A percentile compares a stretch with the other conserved stretches of the same genome.
Evolutionary conservation across 2,888 invertebrate genomes (phyloP).

Genomic region (Cephus pygmeus): DNA sequence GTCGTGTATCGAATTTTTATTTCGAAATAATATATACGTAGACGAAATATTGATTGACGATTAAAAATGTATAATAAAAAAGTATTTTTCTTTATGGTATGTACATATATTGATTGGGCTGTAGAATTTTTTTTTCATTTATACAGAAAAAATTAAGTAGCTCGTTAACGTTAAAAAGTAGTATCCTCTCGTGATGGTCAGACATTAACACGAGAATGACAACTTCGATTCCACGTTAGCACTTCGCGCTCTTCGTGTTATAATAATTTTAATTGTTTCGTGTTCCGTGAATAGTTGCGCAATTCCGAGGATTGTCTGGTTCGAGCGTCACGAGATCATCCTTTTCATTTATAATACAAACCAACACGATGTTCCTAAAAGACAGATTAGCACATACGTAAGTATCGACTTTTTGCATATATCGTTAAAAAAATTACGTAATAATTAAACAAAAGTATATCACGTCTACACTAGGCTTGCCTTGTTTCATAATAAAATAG

Average conservation of each 20-base stretch:
- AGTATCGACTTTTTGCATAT: neutral
- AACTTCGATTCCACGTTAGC: conserved; percentile 6
- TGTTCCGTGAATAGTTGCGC: conserved; percentile 17
- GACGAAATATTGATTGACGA: no score
- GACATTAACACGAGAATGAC: neutral
- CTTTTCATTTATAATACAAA: neutral
- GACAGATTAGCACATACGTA: no score
- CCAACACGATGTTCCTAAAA: no score
- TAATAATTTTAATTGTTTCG: conserved; percentile 25
- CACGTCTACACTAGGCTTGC: no score
- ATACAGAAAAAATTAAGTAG: neutral
- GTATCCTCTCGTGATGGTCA: neutral
- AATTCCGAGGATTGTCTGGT: neutral
- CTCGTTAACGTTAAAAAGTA: neutral
- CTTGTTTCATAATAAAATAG: no score
- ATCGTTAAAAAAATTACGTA: no score
- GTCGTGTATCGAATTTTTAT: no score
- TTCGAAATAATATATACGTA: no score
- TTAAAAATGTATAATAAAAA: neutral
- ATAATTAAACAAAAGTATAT: neutral
- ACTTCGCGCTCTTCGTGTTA: conserved; percentile 11
- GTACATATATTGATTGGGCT: no score
- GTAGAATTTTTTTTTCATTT: no score
- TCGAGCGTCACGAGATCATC: neutral
- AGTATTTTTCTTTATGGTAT: no score